phyloP scores from a whole-genome alignment of 1,140 invertebrate species.

The Drosophila micromelanica region DNA sequence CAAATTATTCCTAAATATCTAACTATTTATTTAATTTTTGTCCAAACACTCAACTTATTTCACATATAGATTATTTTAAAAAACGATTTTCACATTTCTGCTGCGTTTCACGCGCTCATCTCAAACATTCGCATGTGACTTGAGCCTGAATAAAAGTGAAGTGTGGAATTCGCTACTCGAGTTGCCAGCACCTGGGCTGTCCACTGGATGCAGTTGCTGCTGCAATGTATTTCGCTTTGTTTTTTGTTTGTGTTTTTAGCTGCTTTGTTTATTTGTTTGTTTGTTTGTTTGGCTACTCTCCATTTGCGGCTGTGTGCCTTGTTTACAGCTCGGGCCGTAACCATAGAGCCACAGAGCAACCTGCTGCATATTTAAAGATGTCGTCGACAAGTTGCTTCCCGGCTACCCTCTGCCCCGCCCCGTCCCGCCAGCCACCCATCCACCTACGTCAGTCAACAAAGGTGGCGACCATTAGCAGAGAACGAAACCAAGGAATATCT shows the following conservation, averaged over 20 bases:
- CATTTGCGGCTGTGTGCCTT: slow-evolving; percentile 67
- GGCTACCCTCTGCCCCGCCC: background rate
- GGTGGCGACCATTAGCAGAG: slow-evolving; percentile 70
- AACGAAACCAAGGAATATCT: slow-evolving; percentile 50
- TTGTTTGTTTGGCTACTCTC: slow-evolving; percentile 64
- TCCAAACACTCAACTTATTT: too few relatives aligned
- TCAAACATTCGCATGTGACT: slow-evolving; percentile 23
- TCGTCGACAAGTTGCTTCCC: slow-evolving; percentile 15
- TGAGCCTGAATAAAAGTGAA: slow-evolving; percentile 11
- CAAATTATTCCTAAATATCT: too few relatives aligned
- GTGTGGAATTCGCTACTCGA: slow-evolving; percentile 64
- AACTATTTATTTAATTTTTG: too few relatives aligned
- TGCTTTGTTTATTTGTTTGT: slow-evolving; percentile 26
- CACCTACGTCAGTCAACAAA: slow-evolving; percentile 54
- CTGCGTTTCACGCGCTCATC: slow-evolving; percentile 16
- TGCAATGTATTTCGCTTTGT: slow-evolving; percentile 26
- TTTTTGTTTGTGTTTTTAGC: slow-evolving; percentile 38
- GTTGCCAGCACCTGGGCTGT: slow-evolving; percentile 45
- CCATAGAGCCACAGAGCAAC: slow-evolving; percentile 27
- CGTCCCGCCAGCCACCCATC: too few relatives aligned
- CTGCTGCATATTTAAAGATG: slow-evolving; percentile 25
- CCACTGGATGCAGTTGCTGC: slow-evolving; percentile 37
- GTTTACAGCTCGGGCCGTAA: slow-evolving; percentile 52
- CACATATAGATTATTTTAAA: background rate
- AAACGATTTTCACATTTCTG: background rate